Percentiles rank a stretch among this genome's conserved stretches.
Evolutionary conservation across 2,113 vertebrate species (phyloP).

Genomic region (Machaerirhynchus nigripectus): DNA sequence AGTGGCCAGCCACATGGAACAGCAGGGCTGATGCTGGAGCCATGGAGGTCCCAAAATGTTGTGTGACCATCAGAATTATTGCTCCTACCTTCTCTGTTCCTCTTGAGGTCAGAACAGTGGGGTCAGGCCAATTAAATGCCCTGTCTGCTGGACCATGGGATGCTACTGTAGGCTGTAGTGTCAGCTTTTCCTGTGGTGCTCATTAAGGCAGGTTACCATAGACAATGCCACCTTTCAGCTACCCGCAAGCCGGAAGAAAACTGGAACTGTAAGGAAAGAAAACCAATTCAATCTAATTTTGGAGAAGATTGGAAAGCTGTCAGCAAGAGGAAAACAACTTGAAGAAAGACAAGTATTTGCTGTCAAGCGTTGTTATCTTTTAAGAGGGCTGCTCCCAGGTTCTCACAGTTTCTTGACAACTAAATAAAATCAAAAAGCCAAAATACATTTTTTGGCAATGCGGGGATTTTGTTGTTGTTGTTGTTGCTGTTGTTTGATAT

Average conservation of each 20-base stretch:
- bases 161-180: background rate
- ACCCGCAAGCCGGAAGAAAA: background rate
- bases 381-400: background rate
- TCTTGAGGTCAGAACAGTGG: background rate
- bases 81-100: rapidly evolving
- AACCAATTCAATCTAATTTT: constrained; percentile 30
- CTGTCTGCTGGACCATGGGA: rapidly evolving
- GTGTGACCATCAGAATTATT: rapidly evolving
- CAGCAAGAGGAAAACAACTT: constrained; percentile 35
- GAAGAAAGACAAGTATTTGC: constrained; percentile 28
- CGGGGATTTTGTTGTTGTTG: background rate
- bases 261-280: background rate
- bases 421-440: constrained; percentile 34
- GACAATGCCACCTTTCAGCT: background rate
- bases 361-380: constrained; percentile 18
- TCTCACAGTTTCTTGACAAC: constrained; percentile 2
- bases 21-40: background rate
- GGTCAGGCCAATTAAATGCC: background rate
- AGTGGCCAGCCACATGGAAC: rapidly evolving
- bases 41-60: rapidly evolving
- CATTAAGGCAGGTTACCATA: background rate
- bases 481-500: background rate
- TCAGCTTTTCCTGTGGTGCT: background rate
- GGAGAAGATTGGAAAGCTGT: constrained; percentile 38
- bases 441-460: constrained; percentile 22